phyloP scores from a whole-genome alignment of 1,140 invertebrate genomes.

The Pseudomyrmex dendroicus region DNA sequence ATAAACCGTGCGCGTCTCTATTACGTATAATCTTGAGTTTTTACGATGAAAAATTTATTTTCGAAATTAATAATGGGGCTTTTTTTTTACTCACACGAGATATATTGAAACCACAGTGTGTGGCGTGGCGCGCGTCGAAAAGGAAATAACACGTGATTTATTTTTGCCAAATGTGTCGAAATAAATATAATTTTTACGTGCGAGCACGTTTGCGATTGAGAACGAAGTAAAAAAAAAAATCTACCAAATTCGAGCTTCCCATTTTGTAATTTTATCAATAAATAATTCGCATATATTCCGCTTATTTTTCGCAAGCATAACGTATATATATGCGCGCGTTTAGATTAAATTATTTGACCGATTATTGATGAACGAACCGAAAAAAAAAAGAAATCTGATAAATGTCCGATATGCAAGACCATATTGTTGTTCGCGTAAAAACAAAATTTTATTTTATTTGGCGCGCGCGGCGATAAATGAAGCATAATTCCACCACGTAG shows the following conservation, averaged over 20 bases:
- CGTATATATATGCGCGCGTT: background rate
- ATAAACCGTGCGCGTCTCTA: no score
- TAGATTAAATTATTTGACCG: background rate
- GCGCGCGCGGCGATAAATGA: background rate
- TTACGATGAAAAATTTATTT: background rate
- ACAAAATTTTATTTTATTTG: background rate
- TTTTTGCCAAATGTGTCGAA: background rate
- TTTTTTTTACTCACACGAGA: no score
- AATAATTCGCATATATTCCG: background rate
- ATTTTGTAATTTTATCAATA: background rate
- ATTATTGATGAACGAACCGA: background rate
- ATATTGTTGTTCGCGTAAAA: background rate
- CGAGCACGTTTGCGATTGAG: background rate
- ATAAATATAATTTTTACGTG: background rate
- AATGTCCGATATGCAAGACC: background rate
- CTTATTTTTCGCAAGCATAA: background rate
- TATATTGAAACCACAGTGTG: no score
- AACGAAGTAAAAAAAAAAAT: background rate
- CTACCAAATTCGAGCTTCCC: background rate
- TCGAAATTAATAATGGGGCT: background rate
- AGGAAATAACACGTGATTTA: background rate
- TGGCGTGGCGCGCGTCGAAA: background rate
- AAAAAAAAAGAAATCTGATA: constrained; percentile 3
- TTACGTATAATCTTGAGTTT: no score
- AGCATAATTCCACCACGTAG: no score